Evolutionary conservation across 2,113 vertebrate genomes (phyloP).

Genomic region (Psettodes erumei): DNA sequence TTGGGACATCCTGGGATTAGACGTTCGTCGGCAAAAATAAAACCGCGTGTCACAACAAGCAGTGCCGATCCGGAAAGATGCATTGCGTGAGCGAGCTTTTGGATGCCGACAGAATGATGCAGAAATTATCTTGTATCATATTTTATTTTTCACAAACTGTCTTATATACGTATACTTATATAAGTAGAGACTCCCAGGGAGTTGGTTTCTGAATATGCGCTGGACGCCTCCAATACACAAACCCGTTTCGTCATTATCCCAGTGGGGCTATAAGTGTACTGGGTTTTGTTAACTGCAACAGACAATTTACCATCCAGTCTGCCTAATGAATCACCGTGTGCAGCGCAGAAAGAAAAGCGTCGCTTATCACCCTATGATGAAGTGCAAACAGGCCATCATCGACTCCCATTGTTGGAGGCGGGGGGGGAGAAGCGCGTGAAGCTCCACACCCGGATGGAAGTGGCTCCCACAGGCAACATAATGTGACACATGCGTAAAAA

Average conservation of each 20-base stretch:
- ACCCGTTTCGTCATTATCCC: not conserved
- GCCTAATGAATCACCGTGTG: conserved; percentile 76
- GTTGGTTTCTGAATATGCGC: not conserved
- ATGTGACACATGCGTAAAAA: conserved; percentile 66
- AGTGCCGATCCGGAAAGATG: not conserved
- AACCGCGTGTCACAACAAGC: not conserved
- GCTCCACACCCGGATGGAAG: conserved; percentile 70
- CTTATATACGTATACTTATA: no score
- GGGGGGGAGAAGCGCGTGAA: conserved; percentile 58
- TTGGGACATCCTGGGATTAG: not conserved
- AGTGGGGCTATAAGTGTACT: conserved; percentile 1
- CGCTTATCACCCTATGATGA: conserved; percentile 83
- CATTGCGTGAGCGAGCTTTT: not conserved
- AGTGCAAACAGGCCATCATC: conserved; percentile 82
- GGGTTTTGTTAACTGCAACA: conserved; percentile 57
- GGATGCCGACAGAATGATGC: not conserved
- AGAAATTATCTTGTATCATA: not conserved
- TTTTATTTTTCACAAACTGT: not conserved
- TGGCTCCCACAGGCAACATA: conserved; percentile 53
- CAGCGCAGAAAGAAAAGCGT: conserved; percentile 66
- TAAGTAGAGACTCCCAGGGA: no score
- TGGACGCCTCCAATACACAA: conserved; percentile 73
- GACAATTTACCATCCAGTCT: conserved; percentile 62
- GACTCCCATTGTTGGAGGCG: conserved; percentile 55
- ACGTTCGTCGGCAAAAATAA: not conserved